Evolutionary conservation across 92 coral and sea anemone species (phyloP).

Genomic region (Hydrozoanthus gracilis): DNA sequence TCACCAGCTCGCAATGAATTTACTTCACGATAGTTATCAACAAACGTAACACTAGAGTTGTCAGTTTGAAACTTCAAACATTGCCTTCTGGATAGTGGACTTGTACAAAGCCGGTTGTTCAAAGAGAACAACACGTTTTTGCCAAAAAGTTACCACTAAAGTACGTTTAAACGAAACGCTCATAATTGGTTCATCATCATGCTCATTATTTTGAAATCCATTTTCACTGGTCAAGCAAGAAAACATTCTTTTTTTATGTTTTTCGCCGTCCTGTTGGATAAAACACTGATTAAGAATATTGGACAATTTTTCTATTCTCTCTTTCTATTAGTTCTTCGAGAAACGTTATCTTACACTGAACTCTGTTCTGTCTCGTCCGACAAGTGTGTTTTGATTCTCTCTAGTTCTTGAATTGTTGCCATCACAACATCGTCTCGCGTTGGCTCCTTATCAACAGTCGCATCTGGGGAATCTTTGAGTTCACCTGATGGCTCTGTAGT

Average conservation of each 20-base stretch:
- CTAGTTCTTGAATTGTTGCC: constrained; percentile 86
- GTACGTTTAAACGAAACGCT: too few species aligned
- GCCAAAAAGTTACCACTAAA: background rate
- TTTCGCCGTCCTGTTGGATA: too few species aligned
- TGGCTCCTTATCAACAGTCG: constrained; percentile 53
- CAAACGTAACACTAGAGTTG: too few species aligned
- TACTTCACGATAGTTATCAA: too few species aligned
- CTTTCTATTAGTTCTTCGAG: background rate
- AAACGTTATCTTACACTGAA: constrained; percentile 40
- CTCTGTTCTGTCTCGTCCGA: constrained; percentile 45
- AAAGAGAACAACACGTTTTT: background rate
- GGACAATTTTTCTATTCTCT: background rate
- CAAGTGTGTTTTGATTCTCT: constrained; percentile 67
- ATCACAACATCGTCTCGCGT: constrained; percentile 79
- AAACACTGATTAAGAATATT: background rate
- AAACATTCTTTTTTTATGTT: too few species aligned
- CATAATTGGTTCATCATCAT: too few species aligned
- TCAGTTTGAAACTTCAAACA: too few species aligned
- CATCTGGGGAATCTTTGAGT: background rate
- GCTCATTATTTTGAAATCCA: too few species aligned
- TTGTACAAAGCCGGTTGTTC: background rate
- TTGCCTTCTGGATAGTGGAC: too few species aligned
- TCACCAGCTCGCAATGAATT: too few species aligned
- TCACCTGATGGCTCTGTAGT: background rate
- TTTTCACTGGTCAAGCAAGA: too few species aligned